These are phyloP conservation scores for Anas platyrhynchos DNA, from an alignment of 2,113 vertebrate species.

Conservation along the genomic window DNA sequence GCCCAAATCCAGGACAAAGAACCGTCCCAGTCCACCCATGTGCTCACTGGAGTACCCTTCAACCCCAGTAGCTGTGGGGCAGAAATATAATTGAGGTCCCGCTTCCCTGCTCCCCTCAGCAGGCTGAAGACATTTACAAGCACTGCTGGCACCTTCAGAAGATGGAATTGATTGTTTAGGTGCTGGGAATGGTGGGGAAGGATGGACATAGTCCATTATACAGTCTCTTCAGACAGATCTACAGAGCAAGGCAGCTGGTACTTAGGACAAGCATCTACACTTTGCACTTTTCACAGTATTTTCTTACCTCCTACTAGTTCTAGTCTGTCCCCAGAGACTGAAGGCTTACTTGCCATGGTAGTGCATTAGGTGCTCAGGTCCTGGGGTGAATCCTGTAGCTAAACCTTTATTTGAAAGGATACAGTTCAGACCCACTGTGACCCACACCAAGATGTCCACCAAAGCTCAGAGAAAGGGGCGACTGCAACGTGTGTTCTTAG, in stretches of 20 bases:
- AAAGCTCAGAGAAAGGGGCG: neutral
- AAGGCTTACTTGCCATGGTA: neutral
- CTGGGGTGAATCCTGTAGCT: neutral
- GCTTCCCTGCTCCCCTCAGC: neutral
- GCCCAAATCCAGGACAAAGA: neutral
- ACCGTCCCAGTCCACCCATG: neutral
- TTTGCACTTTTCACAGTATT: neutral
- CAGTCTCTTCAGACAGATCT: neutral
- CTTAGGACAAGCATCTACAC: too few relatives aligned
- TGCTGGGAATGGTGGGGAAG: neutral
- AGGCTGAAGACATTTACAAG: neutral
- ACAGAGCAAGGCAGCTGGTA: neutral
- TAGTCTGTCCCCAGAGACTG: neutral
- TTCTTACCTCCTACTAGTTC: neutral
- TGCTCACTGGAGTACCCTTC: neutral
- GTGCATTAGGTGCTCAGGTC: too few relatives aligned
- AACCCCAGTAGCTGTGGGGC: neutral
- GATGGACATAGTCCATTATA: neutral
- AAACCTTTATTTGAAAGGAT: neutral
- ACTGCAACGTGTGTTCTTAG: neutral
- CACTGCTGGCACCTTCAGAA: neutral
- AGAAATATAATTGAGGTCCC: accelerated
- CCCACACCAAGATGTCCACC: neutral
- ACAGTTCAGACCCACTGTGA: neutral
- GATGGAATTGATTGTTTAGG: neutral